Evolutionary conservation across 2,888 invertebrate species (phyloP).

Genomic region (Tiliacea aurago): DNA sequence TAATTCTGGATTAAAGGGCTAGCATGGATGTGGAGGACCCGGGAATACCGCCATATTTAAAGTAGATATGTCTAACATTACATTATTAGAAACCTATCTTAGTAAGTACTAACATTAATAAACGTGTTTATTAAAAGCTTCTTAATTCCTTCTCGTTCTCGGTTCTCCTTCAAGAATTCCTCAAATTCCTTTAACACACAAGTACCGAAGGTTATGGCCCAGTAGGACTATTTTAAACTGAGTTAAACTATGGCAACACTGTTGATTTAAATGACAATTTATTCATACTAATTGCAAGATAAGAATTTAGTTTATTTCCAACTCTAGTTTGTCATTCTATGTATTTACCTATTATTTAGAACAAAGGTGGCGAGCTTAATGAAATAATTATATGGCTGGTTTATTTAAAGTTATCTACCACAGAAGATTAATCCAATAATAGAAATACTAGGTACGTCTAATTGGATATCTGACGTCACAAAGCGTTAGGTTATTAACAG

Average conservation of each 20-base stretch:
- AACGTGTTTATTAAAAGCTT: not conserved
- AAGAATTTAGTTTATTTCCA: conserved; percentile 19
- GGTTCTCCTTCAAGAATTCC: not conserved
- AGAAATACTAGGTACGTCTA: not conserved
- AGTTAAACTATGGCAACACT: not conserved
- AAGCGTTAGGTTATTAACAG: not conserved
- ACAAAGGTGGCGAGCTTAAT: not conserved
- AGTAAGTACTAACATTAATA: not conserved
- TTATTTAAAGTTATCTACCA: conserved; percentile 8
- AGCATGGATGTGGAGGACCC: conserved; percentile 29
- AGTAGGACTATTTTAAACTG: not conserved
- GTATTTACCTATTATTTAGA: not conserved
- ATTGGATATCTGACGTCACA: conserved; percentile 1
- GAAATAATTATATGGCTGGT: not conserved
- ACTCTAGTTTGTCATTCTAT: not conserved
- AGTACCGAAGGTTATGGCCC: not conserved
- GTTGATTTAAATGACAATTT: not conserved
- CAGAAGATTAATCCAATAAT: not conserved
- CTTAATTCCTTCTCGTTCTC: not conserved
- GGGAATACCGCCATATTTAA: not conserved
- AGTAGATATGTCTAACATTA: not conserved
- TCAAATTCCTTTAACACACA: not conserved
- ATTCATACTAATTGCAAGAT: conserved; percentile 3
- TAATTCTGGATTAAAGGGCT: conserved; percentile 61
- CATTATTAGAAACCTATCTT: not conserved